phyloP scores from a whole-genome alignment of 2,113 vertebrate genomes.

The Oncorhynchus keta region DNA sequence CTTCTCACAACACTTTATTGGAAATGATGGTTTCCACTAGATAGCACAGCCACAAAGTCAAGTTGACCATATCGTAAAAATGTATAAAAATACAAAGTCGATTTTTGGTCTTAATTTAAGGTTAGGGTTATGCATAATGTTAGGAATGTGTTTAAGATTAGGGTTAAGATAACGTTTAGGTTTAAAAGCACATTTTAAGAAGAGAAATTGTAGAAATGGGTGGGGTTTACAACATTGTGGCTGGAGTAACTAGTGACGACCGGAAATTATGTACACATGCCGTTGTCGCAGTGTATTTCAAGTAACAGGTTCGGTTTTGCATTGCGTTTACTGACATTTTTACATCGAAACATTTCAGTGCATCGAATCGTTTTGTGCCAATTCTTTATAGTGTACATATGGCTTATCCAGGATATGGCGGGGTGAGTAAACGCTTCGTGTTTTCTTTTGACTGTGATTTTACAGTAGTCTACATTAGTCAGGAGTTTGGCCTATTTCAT shows the following conservation, averaged over 20 bases:
- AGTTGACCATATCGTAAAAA: too few relatives aligned
- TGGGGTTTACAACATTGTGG: too few relatives aligned
- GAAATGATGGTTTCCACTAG: slow-evolving; percentile 33
- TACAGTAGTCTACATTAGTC: not conserved
- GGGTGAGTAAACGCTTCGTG: slow-evolving; percentile 55
- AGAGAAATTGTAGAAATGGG: too few relatives aligned
- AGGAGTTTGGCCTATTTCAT: not conserved
- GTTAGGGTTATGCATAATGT: too few relatives aligned
- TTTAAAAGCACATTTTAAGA: too few relatives aligned
- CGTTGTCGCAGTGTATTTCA: not conserved
- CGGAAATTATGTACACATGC: not conserved
- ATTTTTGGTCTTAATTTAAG: too few relatives aligned
- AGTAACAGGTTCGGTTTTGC: not conserved
- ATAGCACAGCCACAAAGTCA: too few relatives aligned
- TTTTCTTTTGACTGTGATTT: not conserved
- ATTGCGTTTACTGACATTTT: not conserved
- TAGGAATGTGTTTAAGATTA: too few relatives aligned
- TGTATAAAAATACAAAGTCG: too few relatives aligned
- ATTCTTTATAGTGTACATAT: slow-evolving; percentile 7
- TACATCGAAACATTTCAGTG: not conserved
- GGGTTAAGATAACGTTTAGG: too few relatives aligned
- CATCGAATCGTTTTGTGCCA: not conserved
- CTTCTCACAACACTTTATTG: slow-evolving; percentile 9
- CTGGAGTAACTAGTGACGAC: too few relatives aligned
- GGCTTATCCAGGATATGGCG: slow-evolving; percentile 69